phyloP scores from a whole-genome alignment of 2,797 vertebrate genomes.

The Tragopan temminckii region DNA sequence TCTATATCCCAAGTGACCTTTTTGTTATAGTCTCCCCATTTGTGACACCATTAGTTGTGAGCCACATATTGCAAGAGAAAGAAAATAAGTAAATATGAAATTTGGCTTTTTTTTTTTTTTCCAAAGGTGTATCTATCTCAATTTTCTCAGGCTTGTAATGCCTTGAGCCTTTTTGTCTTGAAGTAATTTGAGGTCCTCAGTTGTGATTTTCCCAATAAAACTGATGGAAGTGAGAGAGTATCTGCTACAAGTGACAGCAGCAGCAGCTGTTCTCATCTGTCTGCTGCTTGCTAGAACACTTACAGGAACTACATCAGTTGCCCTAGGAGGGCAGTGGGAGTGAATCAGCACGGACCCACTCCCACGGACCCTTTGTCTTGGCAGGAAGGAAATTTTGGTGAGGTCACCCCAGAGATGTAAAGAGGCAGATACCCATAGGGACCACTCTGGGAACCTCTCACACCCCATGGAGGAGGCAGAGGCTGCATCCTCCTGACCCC shows the following conservation, averaged over 20 bases:
- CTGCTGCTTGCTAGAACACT: neutral
- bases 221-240: neutral
- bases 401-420: slow-evolving; percentile 68
- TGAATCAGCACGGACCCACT: slow-evolving; percentile 58
- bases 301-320: slow-evolving; percentile 42
- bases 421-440: slow-evolving; percentile 64
- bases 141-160: slow-evolving; percentile 51
- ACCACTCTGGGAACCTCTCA: slow-evolving; percentile 71
- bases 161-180: slow-evolving; percentile 5
- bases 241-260: slow-evolving; percentile 34
- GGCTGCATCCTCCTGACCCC: slow-evolving; percentile 60
- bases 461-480: slow-evolving; percentile 64
- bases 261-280: slow-evolving; percentile 51
- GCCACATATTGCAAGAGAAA: neutral
- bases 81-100: slow-evolving; percentile 35
- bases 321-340: slow-evolving; percentile 55
- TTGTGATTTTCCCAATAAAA: slow-evolving; percentile 43
- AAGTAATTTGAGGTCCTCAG: slow-evolving; percentile 49
- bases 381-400: slow-evolving; percentile 72
- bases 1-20: neutral
- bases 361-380: slow-evolving; percentile 51
- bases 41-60: neutral
- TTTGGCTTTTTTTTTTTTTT: neutral
- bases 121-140: neutral
- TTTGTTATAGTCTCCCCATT: slow-evolving; percentile 18